Evolutionary conservation across 2,888 invertebrate genomes (phyloP).

Genomic region (Anodontia alba): DNA sequence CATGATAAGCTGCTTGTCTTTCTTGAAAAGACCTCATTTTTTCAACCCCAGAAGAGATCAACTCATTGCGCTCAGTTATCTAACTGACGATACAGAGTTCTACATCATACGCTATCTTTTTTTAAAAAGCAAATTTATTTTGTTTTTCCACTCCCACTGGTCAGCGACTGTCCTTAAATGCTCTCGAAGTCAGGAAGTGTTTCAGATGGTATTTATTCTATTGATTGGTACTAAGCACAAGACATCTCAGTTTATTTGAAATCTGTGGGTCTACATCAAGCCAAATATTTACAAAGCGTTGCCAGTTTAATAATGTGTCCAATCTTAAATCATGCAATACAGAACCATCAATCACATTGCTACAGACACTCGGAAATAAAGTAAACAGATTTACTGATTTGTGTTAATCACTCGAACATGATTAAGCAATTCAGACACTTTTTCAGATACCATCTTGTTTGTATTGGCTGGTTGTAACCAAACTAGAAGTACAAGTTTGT

Average conservation of each 20-base stretch:
- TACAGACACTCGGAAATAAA: neutral
- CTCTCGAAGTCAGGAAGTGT: too few species aligned
- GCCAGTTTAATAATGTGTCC: conserved; percentile 15
- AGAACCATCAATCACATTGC: neutral
- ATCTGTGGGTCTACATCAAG: neutral
- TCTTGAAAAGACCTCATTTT: too few species aligned
- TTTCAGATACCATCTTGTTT: neutral
- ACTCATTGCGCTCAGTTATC: too few species aligned
- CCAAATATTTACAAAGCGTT: conserved; percentile 7
- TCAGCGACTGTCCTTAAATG: too few species aligned
- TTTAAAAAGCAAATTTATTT: too few species aligned
- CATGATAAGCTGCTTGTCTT: too few species aligned
- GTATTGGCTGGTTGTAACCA: too few species aligned
- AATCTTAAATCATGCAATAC: neutral
- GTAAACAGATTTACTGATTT: neutral
- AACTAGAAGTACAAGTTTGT: too few species aligned
- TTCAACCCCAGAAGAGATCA: too few species aligned
- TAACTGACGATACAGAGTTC: too few species aligned
- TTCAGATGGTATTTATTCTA: neutral
- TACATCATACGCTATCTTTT: too few species aligned
- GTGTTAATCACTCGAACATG: conserved; percentile 12
- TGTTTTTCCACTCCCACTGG: too few species aligned
- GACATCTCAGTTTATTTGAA: conserved; percentile 10
- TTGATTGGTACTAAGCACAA: neutral
- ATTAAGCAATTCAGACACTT: neutral